A percentile compares a stretch with the other conserved stretches of the same genome.
Conservation (phyloP, 2,113 vertebrate species). For the Varanus komodoensis region DNA sequence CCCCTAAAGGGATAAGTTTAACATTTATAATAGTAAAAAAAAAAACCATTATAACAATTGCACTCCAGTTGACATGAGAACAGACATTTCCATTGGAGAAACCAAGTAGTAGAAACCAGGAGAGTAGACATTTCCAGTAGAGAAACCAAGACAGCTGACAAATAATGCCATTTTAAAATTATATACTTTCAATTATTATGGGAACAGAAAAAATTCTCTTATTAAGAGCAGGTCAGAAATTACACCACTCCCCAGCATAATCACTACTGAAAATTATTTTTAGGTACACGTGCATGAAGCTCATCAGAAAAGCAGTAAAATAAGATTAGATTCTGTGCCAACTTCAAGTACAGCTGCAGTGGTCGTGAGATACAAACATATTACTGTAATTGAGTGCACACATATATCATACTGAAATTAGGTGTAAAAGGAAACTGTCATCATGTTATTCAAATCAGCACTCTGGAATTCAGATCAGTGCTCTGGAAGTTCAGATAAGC, state of each 20-base stretch:
- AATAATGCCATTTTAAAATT: background rate
- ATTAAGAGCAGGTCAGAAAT: constrained; percentile 14
- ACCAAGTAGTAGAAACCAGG: too few species aligned
- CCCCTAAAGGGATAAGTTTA: background rate
- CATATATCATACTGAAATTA: constrained; percentile 36
- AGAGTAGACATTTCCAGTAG: too few species aligned
- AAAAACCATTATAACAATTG: background rate
- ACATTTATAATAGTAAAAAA: constrained; percentile 7
- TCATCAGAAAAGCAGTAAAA: constrained; percentile 25
- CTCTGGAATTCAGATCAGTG: constrained; percentile 9
- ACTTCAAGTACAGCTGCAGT: constrained; percentile 36
- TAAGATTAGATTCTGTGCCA: background rate
- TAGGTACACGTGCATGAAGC: constrained; percentile 10
- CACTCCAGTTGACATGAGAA: background rate
- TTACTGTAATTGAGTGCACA: background rate
- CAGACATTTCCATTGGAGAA: too few species aligned
- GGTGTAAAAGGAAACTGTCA: background rate
- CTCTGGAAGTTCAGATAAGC: constrained; percentile 11
- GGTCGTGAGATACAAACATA: constrained; percentile 13
- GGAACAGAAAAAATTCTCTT: constrained; percentile 22
- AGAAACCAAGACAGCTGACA: background rate
- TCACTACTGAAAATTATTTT: constrained; percentile 26
- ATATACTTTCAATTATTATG: background rate
- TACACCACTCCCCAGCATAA: constrained; percentile 11
- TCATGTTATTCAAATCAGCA: constrained; percentile 15